A percentile compares a stretch with the other conserved stretches of the same genome.
Conservation (phyloP, 2,113 vertebrate genomes). For the Ailuropoda melanoleuca region DNA sequence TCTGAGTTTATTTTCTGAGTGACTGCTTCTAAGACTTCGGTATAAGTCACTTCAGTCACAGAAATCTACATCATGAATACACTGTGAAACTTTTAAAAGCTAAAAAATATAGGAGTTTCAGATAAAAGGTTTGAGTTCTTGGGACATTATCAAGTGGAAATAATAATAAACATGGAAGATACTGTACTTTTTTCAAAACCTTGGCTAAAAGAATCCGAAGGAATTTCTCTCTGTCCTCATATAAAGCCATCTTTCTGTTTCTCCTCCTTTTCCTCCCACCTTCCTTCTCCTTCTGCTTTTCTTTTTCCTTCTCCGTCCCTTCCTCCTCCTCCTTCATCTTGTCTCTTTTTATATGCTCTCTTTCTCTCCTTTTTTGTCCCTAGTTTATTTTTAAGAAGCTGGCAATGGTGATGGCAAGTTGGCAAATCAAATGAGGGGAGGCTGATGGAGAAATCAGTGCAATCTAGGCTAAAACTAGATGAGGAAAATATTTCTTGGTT, state of each 20-base stretch:
- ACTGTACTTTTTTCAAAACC: neutral
- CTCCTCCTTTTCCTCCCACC: neutral
- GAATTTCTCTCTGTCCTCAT: neutral
- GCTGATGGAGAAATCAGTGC: neutral
- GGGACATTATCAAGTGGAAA: neutral
- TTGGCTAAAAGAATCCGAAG: neutral
- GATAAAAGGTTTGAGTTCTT: neutral
- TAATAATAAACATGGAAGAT: neutral
- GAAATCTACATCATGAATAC: neutral
- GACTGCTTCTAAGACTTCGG: neutral
- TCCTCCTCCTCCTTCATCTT: neutral
- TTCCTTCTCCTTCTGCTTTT: neutral
- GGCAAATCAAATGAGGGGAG: neutral
- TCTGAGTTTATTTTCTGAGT: neutral
- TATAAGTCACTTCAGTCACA: neutral
- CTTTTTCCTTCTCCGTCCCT: neutral
- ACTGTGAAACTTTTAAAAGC: neutral
- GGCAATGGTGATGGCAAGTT: neutral
- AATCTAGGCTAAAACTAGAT: neutral
- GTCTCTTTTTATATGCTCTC: neutral
- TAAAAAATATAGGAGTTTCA: neutral
- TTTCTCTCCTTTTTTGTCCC: neutral
- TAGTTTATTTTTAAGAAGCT: slow-evolving; percentile 2
- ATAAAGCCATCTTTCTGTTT: neutral
- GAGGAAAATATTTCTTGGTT: neutral